Evolutionary conservation across 30 jellyfish, hydroid and myxozoan species (phyloP).

Genomic region (Hydractinia symbiolongicarpus): DNA sequence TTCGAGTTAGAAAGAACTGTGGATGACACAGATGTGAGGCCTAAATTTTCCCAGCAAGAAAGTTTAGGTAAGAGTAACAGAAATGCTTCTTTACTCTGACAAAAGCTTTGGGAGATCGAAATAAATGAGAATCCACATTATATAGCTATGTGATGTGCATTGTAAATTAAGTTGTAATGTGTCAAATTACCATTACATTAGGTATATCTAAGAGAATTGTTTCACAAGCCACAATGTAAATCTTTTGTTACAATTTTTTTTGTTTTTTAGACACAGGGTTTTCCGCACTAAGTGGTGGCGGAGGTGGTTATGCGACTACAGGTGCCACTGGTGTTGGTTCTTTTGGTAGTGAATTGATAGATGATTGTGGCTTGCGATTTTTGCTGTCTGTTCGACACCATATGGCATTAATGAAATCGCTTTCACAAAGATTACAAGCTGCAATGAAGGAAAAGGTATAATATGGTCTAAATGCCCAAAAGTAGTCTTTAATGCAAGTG

Average conservation of each 20-base stretch:
- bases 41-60: not conserved
- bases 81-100: no score
- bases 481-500: no score
- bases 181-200: no score
- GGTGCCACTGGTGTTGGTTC: slow-evolving; percentile 95
- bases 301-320: slow-evolving; percentile 99
- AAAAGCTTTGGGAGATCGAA: slow-evolving; percentile 3
- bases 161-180: no score
- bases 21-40: slow-evolving; percentile 48
- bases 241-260: not conserved
- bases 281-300: slow-evolving; percentile 68
- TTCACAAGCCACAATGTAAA: no score
- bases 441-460: slow-evolving; percentile 57
- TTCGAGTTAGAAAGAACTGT: slow-evolving; percentile 64
- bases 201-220: no score
- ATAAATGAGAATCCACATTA: not conserved
- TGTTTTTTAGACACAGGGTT: slow-evolving; percentile 45
- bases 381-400: slow-evolving; percentile 88
- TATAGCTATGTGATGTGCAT: no score
- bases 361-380: slow-evolving; percentile 95
- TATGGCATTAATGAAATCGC: slow-evolving; percentile 67
- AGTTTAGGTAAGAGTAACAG: not conserved
- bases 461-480: no score
- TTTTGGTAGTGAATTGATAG: slow-evolving; percentile 93
- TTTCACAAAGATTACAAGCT: slow-evolving; percentile 70